Conservation (phyloP, 2,113 vertebrate species). For the Cyphomyrus discorhynchus region DNA sequence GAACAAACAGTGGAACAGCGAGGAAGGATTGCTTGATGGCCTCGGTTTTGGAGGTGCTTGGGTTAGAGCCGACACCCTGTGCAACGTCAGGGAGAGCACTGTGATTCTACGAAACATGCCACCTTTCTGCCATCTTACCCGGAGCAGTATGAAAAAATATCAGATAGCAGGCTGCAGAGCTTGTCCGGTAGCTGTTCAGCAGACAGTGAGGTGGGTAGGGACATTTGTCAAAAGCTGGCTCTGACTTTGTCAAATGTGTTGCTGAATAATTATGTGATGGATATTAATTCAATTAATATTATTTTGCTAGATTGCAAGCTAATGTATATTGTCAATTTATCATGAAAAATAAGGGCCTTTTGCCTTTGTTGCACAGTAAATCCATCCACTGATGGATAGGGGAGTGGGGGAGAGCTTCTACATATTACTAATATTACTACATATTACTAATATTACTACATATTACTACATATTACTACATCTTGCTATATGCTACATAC, state of each 20-base stretch:
- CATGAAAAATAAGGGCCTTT: neutral
- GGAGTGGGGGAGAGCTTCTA: neutral
- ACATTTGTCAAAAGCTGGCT: neutral
- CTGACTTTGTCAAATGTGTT: neutral
- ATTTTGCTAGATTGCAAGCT: neutral
- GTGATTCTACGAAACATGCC: neutral
- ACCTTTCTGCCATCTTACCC: neutral
- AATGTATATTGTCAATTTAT: neutral
- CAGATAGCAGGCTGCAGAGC: neutral
- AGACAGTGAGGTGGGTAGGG: neutral
- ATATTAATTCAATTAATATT: neutral
- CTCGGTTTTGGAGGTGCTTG: neutral
- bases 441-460: neutral
- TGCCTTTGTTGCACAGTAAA: neutral
- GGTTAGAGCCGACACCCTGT: neutral
- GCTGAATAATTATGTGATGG: neutral
- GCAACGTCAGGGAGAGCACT: neutral
- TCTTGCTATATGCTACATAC: neutral
- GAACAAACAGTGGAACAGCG: neutral
- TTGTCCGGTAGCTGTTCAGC: neutral
- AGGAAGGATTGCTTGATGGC: neutral
- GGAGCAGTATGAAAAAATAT: neutral
- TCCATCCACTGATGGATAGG: neutral
- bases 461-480: neutral
- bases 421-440: neutral